phyloP scores from a whole-genome alignment of 2,113 vertebrate species.

The Scophthalmus maximus region DNA sequence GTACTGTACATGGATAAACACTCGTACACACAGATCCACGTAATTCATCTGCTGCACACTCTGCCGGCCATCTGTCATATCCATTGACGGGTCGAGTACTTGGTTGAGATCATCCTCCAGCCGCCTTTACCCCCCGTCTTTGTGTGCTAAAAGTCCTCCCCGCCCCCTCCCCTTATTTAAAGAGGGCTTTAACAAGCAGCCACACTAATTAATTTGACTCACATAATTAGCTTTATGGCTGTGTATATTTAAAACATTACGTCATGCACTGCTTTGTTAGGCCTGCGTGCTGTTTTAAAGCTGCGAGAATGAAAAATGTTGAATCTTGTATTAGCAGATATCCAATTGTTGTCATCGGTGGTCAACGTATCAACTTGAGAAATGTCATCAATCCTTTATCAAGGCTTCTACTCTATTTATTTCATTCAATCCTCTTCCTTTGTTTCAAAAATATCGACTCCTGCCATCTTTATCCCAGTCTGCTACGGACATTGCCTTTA shows the following conservation, averaged over 20 bases:
- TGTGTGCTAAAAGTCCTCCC: not conserved
- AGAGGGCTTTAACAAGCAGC: constrained; percentile 46
- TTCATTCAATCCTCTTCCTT: not conserved
- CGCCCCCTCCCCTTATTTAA: constrained; percentile 8
- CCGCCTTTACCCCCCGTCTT: not conserved
- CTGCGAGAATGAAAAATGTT: not conserved
- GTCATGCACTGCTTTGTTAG: constrained; percentile 24
- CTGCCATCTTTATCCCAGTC: not conserved
- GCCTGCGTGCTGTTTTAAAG: constrained; percentile 4
- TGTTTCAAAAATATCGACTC: constrained; percentile 20
- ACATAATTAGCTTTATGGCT: constrained; percentile 67
- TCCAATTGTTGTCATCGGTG: not conserved
- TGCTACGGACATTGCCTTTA: not conserved
- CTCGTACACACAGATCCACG: constrained; percentile 13
- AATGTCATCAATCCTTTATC: not conserved
- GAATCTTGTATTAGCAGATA: not conserved
- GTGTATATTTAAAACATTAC: constrained; percentile 55
- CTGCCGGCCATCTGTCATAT: constrained; percentile 28
- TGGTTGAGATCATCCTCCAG: constrained; percentile 3
- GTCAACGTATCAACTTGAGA: not conserved
- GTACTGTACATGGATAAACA: constrained; percentile 2
- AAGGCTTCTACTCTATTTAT: not conserved
- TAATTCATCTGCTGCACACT: constrained; percentile 14
- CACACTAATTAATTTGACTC: constrained; percentile 62
- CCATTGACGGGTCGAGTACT: constrained; percentile 6